Evolutionary conservation across 30 jellyfish, hydroid and myxozoan species (phyloP), one percentile per base, ranked within the genome.

Genomic region (Cassiopea andromeda): DNA sequence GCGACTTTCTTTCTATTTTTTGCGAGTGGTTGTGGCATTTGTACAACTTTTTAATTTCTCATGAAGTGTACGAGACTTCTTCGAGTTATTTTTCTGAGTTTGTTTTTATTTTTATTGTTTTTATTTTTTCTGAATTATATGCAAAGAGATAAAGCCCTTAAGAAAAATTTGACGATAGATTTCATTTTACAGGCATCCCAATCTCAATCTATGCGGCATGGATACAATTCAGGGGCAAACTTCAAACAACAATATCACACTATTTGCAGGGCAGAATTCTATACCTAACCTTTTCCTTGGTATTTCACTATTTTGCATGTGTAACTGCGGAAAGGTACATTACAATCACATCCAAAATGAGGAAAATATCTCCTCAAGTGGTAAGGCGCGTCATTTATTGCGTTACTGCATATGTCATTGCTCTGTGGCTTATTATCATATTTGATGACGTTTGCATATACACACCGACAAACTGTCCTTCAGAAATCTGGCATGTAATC

Each of bases 231-330:
- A 10, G n/a, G 70, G 58, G 38, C 38, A 45, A 58, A 43, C 57
- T 2, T 1, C 48, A 47, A 12, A 54, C 73, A 57, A 77, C 58
- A 12, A 48, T 19, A 9, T 82, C 83, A 14, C n/a, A 75, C 7
- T 54, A 2, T 69, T 10, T 82, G 4, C 83, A 82, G 57, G 18
- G 60, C 27, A 70, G 75, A 82, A 38, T 71, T 44, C 73, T 82
- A 4, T 46, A 60, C 58, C 75, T 82, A 1, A 38, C 73, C 83
- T 82, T 82, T 48, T 50, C 91, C 3, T 16, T 82, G 44, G 59
- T 67, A 13, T 50, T 64, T 49, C 91, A 82, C 70, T 66, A 18
- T 45, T 44, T 82, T 1, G 43, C 74, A 48, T 82, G 91, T 83
- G 48, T 82, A 2, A 69, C 71, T 3, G 16, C 83, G 12, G 91